A percentile compares a stretch with the other conserved stretches of the same genome.
phyloP scores from a whole-genome alignment of 2,888 invertebrate species.

The Pseudolycoriella hygida region DNA sequence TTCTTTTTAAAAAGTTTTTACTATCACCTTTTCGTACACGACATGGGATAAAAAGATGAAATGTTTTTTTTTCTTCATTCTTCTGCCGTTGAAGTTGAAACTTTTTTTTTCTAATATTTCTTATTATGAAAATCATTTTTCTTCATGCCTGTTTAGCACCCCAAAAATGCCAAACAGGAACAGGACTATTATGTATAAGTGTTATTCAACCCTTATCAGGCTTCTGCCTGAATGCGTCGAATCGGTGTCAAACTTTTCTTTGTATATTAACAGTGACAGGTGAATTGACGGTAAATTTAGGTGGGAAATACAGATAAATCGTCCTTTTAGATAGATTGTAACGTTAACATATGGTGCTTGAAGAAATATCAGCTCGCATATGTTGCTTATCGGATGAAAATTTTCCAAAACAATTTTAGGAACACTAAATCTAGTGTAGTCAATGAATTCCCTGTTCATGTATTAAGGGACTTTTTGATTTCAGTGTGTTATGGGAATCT shows the following conservation, averaged over 20 bases:
- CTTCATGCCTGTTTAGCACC: not conserved
- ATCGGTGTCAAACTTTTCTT: conserved; percentile 5
- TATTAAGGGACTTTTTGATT: too few relatives aligned
- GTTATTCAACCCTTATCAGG: conserved; percentile 5
- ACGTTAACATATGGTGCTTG: too few relatives aligned
- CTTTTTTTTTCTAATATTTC: not conserved
- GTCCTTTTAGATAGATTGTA: too few relatives aligned
- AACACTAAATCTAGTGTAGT: too few relatives aligned
- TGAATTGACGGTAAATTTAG: conserved; percentile 5
- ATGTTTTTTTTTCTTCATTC: too few relatives aligned
- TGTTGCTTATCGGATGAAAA: too few relatives aligned
- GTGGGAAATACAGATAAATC: too few relatives aligned
- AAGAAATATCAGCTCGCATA: too few relatives aligned
- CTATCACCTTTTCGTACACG: not conserved
- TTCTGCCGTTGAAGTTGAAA: too few relatives aligned
- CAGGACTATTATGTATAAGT: not conserved
- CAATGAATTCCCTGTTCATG: too few relatives aligned
- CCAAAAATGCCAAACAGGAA: not conserved
- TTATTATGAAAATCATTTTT: not conserved
- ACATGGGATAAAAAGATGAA: not conserved
- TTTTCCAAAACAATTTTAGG: too few relatives aligned
- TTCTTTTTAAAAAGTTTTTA: not conserved
- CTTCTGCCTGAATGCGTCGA: conserved; percentile 8
- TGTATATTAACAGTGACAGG: conserved; percentile 6
- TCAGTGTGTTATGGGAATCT: too few relatives aligned